phyloP scores from a whole-genome alignment of 1,140 invertebrate species.

The Ganaspis sp. region DNA sequence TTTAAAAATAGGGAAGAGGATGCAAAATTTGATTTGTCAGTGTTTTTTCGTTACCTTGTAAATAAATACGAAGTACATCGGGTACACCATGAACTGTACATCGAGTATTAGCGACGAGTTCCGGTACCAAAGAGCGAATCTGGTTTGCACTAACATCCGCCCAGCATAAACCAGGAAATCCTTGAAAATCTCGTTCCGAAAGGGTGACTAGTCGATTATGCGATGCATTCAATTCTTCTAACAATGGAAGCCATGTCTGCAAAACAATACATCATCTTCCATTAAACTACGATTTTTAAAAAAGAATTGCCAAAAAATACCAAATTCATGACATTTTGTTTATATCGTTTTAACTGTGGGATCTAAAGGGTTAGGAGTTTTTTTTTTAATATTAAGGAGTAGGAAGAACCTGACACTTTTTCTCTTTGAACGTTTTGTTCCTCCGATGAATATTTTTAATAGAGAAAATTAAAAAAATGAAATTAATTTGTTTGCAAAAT shows the following conservation, averaged over 20 bases:
- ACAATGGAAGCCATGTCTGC: conserved; percentile 85
- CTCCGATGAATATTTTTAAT: no score
- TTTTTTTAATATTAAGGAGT: no score
- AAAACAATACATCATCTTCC: conserved; percentile 63
- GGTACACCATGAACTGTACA: conserved; percentile 86
- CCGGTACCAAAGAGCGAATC: conserved; percentile 82
- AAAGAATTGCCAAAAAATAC: no score
- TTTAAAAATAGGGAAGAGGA: neutral
- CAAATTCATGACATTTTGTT: no score
- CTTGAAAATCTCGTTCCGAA: conserved; percentile 87
- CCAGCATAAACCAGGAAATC: conserved; percentile 85
- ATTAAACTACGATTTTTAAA: no score
- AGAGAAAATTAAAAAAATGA: no score
- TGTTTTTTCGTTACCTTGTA: conserved; percentile 80
- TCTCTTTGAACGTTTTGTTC: no score
- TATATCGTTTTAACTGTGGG: no score
- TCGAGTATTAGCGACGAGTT: conserved; percentile 85
- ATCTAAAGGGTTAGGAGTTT: no score
- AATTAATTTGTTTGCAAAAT: no score
- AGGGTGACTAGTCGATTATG: conserved; percentile 83
- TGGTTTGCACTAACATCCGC: conserved; percentile 87
- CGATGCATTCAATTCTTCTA: conserved; percentile 85
- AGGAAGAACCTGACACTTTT: no score
- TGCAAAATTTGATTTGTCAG: no score
- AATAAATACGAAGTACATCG: conserved; percentile 85